These are phyloP conservation scores for Meteorus sp. DNA, from an alignment of 1,140 invertebrate species.

Conservation along the genomic window DNA sequence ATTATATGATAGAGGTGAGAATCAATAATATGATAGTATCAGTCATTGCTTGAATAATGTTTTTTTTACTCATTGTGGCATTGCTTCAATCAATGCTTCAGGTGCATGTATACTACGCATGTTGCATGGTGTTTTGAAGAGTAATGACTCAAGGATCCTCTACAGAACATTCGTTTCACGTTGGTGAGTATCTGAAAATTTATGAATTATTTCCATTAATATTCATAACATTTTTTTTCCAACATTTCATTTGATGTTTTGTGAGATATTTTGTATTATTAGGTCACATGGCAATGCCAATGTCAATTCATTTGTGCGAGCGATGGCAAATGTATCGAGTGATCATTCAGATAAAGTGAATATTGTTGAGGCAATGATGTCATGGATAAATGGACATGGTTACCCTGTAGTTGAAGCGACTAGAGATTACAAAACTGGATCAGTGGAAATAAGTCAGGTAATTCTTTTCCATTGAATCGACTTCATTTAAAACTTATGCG, in stretches of 20 bases:
- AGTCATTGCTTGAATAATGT: too few relatives aligned
- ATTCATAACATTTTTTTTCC: conserved; percentile 12
- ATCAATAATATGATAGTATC: background rate
- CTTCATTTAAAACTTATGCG: too few relatives aligned
- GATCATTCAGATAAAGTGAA: conserved; percentile 42
- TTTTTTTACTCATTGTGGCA: conserved; percentile 1
- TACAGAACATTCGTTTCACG: conserved; percentile 55
- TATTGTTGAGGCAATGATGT: conserved; percentile 60
- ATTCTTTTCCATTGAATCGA: too few relatives aligned
- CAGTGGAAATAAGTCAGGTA: conserved; percentile 58
- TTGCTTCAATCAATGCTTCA: conserved; percentile 45
- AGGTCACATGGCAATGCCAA: conserved; percentile 62
- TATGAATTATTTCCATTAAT: background rate
- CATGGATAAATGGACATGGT: conserved; percentile 68
- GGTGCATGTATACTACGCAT: conserved; percentile 71
- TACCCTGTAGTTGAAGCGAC: conserved; percentile 68
- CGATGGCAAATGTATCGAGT: conserved; percentile 60
- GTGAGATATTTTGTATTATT: too few relatives aligned
- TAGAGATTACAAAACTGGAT: conserved; percentile 57
- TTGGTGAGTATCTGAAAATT: conserved; percentile 42
- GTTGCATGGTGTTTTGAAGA: conserved; percentile 68
- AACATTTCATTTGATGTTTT: too few relatives aligned
- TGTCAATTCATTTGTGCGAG: conserved; percentile 65
- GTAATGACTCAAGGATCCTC: conserved; percentile 63
- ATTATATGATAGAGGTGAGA: conserved; percentile 41